Conservation (phyloP, 2,888 invertebrate genomes). For the Spisula subtruncata region DNA sequence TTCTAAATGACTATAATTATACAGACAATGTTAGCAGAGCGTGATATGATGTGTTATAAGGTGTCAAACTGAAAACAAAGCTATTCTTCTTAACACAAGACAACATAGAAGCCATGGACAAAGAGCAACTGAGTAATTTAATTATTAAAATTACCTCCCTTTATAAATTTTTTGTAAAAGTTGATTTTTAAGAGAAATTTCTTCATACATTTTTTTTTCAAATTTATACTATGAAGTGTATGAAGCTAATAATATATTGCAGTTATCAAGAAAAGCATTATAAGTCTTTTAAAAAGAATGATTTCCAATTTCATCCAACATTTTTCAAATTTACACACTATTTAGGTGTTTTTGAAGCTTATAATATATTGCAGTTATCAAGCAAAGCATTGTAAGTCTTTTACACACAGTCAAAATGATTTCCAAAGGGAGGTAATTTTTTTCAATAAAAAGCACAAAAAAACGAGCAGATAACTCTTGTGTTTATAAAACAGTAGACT, state of each 20-base stretch:
- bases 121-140: conserved; percentile 24
- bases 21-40: background rate
- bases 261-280: too few relatives aligned
- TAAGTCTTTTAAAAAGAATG: too few relatives aligned
- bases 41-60: background rate
- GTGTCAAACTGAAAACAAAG: conserved; percentile 12
- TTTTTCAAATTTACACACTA: too few relatives aligned
- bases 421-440: conserved; percentile 60
- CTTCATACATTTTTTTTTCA: background rate
- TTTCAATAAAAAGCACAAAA: conserved; percentile 36
- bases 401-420: background rate
- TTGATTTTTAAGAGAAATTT: background rate
- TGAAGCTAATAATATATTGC: too few relatives aligned
- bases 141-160: conserved; percentile 13
- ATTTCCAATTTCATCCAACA: too few relatives aligned
- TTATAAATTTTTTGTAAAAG: background rate
- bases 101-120: conserved; percentile 25
- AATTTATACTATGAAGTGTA: background rate
- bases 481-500: conserved; percentile 55
- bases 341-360: too few relatives aligned
- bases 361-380: too few relatives aligned
- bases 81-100: background rate
- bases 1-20: conserved; percentile 6
- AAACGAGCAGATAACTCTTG: conserved; percentile 34
- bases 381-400: too few relatives aligned